Evolutionary conservation across 2,113 vertebrate species (phyloP).

Genomic region (Taxidea taxus): DNA sequence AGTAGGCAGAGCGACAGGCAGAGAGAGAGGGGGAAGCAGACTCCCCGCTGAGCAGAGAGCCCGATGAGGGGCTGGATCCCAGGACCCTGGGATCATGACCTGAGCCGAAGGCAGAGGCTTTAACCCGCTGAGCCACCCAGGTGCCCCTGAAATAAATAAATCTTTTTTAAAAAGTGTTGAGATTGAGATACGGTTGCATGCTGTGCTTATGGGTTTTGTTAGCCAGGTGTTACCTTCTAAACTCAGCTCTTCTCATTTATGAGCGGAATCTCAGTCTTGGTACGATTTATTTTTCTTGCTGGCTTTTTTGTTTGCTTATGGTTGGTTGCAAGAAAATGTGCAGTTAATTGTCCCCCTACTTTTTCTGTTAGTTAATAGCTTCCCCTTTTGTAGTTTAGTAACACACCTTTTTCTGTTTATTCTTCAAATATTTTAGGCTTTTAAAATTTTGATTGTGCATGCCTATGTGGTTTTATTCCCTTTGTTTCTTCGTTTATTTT

Average conservation of each 20-base stretch:
- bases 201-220: background rate
- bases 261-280: background rate
- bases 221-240: background rate
- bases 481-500: slow-evolving; percentile 19
- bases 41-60: too few relatives aligned
- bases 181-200: background rate
- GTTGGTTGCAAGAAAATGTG: background rate
- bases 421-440: background rate
- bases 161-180: background rate
- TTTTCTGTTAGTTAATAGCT: background rate
- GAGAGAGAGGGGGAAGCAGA: too few relatives aligned
- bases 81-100: too few relatives aligned
- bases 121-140: too few relatives aligned
- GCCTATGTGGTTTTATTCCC: background rate
- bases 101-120: too few relatives aligned
- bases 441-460: background rate
- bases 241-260: background rate
- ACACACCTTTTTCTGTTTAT: slow-evolving; percentile 28
- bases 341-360: background rate
- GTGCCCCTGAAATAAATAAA: background rate
- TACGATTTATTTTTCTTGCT: background rate
- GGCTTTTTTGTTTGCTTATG: background rate
- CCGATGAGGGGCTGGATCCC: too few relatives aligned
- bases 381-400: background rate
- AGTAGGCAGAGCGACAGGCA: too few relatives aligned